Evolutionary conservation across 1,140 invertebrate species (phyloP).

Genomic region (Stegodyphus dumicola): DNA sequence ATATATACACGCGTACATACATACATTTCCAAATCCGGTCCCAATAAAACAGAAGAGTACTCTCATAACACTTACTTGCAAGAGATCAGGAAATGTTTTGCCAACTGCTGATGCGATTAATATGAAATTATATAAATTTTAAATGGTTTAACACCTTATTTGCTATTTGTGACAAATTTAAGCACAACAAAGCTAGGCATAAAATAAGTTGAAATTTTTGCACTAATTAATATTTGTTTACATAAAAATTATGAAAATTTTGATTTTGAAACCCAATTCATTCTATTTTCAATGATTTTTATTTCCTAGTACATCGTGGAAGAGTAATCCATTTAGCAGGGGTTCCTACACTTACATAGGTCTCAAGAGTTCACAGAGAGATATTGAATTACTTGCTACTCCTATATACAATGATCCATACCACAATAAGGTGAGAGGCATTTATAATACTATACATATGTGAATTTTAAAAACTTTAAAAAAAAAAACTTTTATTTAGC

Average conservation of each 20-base stretch:
- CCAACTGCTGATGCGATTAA: too few species aligned
- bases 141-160: too few species aligned
- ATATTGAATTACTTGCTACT: slow-evolving; percentile 62
- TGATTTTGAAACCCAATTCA: neutral
- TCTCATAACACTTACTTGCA: too few species aligned
- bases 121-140: too few species aligned
- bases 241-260: neutral
- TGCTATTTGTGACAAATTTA: neutral
- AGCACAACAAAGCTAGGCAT: neutral
- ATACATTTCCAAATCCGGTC: too few species aligned
- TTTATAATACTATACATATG: neutral
- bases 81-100: too few species aligned
- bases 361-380: slow-evolving; percentile 38
- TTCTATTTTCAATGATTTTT: neutral
- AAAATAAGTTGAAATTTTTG: too few species aligned
- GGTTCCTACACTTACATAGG: slow-evolving; percentile 63
- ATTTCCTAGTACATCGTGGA: slow-evolving; percentile 55
- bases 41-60: too few species aligned
- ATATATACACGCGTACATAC: too few species aligned
- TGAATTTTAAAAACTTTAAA: too few species aligned
- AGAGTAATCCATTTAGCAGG: slow-evolving; percentile 57
- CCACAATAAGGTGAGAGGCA: slow-evolving; percentile 55
- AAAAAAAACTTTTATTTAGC: too few species aligned
- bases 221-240: too few species aligned
- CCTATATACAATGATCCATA: slow-evolving; percentile 62